Conservation (phyloP, 2,797 vertebrate genomes). For the Mormyrus proboscirostris region DNA sequence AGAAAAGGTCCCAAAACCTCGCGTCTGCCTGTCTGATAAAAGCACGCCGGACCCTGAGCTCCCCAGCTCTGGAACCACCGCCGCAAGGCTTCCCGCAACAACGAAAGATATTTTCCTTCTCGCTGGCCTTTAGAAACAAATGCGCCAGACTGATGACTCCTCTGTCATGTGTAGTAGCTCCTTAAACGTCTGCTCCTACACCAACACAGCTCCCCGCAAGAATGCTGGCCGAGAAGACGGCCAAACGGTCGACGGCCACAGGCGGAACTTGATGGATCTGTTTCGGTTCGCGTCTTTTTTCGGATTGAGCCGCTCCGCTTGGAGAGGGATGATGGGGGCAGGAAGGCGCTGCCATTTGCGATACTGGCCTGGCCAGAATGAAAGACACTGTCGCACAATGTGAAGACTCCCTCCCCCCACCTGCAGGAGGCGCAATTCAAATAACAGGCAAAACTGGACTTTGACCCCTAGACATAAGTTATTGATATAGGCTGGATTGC, state of each 20-base stretch:
- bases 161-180: not conserved
- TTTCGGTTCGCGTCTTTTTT: not conserved
- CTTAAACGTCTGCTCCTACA: not conserved
- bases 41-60: not conserved
- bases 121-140: not conserved
- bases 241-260: not conserved
- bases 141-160: not conserved
- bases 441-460: not conserved
- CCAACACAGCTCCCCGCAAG: conserved; percentile 3
- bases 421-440: not conserved
- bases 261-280: not conserved
- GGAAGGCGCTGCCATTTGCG: not conserved
- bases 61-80: not conserved
- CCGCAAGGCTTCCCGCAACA: not conserved
- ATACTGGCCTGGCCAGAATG: not conserved
- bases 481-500: not conserved
- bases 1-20: not conserved
- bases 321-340: not conserved
- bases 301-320: not conserved
- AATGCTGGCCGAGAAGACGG: not conserved
- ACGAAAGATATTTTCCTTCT: not conserved
- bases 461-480: not conserved
- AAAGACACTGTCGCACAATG: not conserved
- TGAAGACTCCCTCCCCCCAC: not conserved
- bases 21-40: not conserved